Conservation (phyloP, 1,140 invertebrate genomes). For the Dendrolimus punctatus region DNA sequence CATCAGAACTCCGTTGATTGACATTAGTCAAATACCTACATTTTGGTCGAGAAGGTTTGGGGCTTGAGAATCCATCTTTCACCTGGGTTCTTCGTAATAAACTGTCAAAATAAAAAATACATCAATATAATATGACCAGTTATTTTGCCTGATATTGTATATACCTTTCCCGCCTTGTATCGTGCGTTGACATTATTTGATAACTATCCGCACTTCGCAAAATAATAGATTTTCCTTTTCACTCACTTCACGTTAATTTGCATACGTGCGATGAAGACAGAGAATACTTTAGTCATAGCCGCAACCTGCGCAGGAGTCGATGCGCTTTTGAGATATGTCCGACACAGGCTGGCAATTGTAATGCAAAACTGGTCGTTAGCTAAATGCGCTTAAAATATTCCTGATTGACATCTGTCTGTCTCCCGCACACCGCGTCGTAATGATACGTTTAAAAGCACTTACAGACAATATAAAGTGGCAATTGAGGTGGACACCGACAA, state of each 20-base stretch:
- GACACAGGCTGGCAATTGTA: conserved; percentile 24
- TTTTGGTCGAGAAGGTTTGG: too few relatives aligned
- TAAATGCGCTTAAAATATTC: conserved; percentile 30
- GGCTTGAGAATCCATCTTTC: too few relatives aligned
- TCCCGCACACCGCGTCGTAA: conserved; percentile 10
- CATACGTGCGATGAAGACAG: conserved; percentile 6
- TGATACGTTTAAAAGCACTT: conserved; percentile 8
- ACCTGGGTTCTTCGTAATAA: too few relatives aligned
- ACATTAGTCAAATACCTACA: too few relatives aligned
- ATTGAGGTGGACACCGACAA: background rate
- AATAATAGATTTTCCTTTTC: conserved; percentile 21
- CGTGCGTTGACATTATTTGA: conserved; percentile 27
- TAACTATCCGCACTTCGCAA: conserved; percentile 24
- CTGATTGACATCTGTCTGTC: conserved; percentile 26
- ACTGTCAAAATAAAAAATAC: too few relatives aligned
- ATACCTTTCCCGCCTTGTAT: conserved; percentile 5
- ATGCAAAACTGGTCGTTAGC: conserved; percentile 27
- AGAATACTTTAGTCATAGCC: conserved; percentile 13
- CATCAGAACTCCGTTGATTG: too few relatives aligned
- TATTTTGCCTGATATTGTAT: background rate
- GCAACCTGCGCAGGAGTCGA: conserved; percentile 24
- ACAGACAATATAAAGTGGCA: too few relatives aligned
- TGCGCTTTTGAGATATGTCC: conserved; percentile 13
- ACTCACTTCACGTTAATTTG: conserved; percentile 1
- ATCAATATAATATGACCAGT: too few relatives aligned